A percentile compares a stretch with the other conserved stretches of the same genome.
Conservation (phyloP, 2,113 vertebrate genomes). For the Aythya baeri region DNA sequence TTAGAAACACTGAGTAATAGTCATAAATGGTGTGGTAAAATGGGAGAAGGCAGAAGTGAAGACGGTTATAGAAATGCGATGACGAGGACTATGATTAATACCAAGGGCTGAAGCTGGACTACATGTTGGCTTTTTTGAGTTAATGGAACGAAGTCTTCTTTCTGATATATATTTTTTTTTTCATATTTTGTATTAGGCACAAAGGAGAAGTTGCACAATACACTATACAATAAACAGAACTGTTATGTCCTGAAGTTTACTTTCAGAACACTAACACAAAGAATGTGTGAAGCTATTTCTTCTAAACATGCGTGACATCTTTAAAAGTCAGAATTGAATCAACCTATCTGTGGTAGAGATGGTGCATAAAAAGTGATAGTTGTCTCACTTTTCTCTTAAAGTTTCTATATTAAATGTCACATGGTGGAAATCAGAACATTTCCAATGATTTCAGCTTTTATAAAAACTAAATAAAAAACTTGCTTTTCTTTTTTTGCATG, state of each 20-base stretch:
- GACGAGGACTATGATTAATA: neutral
- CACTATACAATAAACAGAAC: neutral
- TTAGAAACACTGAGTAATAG: neutral
- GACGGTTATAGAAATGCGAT: neutral
- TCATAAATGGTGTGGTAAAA: neutral
- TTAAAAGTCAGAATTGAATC: neutral
- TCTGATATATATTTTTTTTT: neutral
- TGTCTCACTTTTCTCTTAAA: neutral
- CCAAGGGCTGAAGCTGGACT: neutral
- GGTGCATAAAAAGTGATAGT: neutral
- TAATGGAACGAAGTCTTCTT: neutral
- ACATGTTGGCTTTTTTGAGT: neutral
- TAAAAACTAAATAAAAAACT: neutral
- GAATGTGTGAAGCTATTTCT: neutral
- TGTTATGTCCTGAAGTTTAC: neutral
- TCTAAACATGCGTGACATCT: neutral
- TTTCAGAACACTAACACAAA: neutral
- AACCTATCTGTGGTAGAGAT: neutral
- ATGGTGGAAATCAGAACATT: neutral
- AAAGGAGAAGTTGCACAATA: neutral
- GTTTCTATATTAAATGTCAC: neutral
- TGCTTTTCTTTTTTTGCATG: neutral
- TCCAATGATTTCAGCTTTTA: neutral
- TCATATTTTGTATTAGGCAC: neutral
- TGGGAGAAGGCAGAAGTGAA: neutral